phyloP scores from a whole-genome alignment of 2,888 invertebrate species.

The Lamellibrachia satsuma region DNA sequence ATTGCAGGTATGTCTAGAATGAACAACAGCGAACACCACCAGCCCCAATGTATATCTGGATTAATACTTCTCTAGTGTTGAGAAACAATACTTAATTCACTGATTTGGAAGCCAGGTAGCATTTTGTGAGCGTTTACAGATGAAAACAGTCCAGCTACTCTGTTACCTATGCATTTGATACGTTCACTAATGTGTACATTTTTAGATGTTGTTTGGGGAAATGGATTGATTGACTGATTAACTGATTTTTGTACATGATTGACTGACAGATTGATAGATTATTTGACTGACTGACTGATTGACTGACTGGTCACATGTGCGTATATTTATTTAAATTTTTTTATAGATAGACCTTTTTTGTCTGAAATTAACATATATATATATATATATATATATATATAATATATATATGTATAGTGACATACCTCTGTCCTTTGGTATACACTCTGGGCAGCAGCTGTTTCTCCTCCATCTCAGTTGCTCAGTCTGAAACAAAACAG shows the following conservation, averaged over 20 bases:
- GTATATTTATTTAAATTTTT: too few species aligned
- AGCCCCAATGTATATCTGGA: background rate
- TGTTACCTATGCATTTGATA: background rate
- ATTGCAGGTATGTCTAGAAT: background rate
- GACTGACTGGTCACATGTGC: background rate
- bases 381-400: too few species aligned
- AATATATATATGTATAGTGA: background rate
- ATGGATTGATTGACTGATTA: background rate
- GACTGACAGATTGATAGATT: too few species aligned
- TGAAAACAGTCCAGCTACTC: background rate
- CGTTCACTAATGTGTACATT: background rate
- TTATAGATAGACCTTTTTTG: too few species aligned
- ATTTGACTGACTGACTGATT: background rate
- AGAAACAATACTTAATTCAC: too few species aligned
- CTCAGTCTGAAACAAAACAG: background rate
- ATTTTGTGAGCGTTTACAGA: background rate
- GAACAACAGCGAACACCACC: background rate
- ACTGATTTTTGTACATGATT: background rate
- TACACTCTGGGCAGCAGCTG: background rate
- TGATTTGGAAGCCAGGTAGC: too few species aligned
- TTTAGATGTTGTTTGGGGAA: background rate
- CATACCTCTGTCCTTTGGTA: background rate
- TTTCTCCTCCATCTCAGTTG: constrained; percentile 2
- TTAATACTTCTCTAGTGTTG: too few species aligned
- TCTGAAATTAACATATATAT: too few species aligned